Base-by-base conservation (phyloP, 1,140 invertebrate species). In the Drosophila persimilis region DNA sequence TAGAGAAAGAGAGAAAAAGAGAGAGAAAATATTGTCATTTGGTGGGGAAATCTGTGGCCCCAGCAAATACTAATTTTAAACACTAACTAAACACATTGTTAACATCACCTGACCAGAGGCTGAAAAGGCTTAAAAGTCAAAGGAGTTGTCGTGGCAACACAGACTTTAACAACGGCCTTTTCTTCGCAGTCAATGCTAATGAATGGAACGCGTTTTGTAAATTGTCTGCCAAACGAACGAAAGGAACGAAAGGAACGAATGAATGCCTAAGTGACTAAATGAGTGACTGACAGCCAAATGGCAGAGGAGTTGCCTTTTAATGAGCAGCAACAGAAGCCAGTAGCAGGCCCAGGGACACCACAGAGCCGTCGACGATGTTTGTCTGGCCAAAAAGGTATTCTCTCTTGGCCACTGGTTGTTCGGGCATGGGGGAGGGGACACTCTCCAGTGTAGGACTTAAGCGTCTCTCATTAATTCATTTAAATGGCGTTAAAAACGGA, bases 191-290 rank as follows among this genome's bases (percentile, higher is more conserved):
- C 67, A 70, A 66, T 86, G 81, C 80, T 80, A 85, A 86, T 85
- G 80, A 85, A 86, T 84, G 80, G 62, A 77, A 85, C 67, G 80
- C 80, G 76, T 75, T 85, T 80, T 80, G 76, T 84, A 77, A 85
- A 80, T 73, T 81, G 81, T 80, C 81, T 86, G 73, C 67, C 67
- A 80, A 66, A 50, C 62, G 57, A 76, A 58, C 78, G 65, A 61
- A 31, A 8, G 29, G 24, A 24, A 24, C 24, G 22, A 24, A 63
- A 31, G 11, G 62, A 55, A 55, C 54, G 44, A 76, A 52, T 72
- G 65, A 84, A 84, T 84, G 77, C 67, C 43, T 84, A 69, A 74
- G 62, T 75, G 62, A 75, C 41, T 73, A 54, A 85, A 76, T 76
- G 80, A 85, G 59, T 86, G 81, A 86, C 55, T 85, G 81, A 86